Base-by-base conservation (phyloP, 2,113 vertebrate species). In the Dasyprocta punctata region DNA sequence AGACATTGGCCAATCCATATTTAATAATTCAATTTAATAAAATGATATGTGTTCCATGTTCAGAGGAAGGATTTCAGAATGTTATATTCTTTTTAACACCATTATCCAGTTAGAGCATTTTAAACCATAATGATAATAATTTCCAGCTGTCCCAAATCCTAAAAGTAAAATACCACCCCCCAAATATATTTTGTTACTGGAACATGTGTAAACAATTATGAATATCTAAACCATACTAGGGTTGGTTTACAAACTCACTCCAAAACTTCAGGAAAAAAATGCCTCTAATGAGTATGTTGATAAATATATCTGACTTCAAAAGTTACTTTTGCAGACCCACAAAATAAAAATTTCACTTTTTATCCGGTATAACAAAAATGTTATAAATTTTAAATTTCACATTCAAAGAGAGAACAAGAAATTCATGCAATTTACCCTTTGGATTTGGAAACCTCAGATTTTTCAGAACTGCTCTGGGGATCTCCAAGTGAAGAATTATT, bases 201-300 rank as follows among this genome's bases (percentile, higher is more conserved):
- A 80, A 96, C 97, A 98, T 97, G 54, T 98, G 97, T 97, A 96
- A 97, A 98, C 77, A 96, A 91, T 98, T 97, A 96, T 81, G 89
- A 97, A 92, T 97, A 96, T 97, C 91, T 96, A 95, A 98, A 96
- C 96, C 95, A 85, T 91, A 85, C 81, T 86, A 52, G 89, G 61
- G 41, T 85, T 96, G 89, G 84, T 75, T 98, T 98, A 87, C 80
- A 94, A 90, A 89, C 49, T 96, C 88, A 86, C 83, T 97, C 96
- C 94, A 96, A 95, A 92, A 94, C 75, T 89, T 63, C 33, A 86
- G 80, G 78, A 3, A 44, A 90, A 82, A 95, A 94, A 86, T 80
- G 91, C 44, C 71, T 95, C 49, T 94, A 97, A 95, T 96, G 95
- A 95, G 94, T 86, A 92, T 95, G 94, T 97, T 98, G 98, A 97